Evolutionary conservation across 2,888 invertebrate species (phyloP), one percentile per base, ranked within the genome.

Genomic region (Agapostemon virescens): DNA sequence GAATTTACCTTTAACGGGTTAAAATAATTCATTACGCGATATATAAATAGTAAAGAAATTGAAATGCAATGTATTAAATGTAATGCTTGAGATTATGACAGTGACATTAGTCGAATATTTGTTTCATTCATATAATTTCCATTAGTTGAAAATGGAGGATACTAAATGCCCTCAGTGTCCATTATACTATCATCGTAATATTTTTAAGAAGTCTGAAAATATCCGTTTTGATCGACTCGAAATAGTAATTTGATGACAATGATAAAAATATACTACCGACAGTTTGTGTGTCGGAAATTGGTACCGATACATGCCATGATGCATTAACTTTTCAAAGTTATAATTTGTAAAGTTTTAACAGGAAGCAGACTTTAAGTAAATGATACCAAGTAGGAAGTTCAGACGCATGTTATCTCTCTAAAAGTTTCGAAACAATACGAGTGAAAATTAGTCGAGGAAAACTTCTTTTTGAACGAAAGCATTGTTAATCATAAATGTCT

Each of bases 321-420:
- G 20, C 42, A 66, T 42, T 42, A 55, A 69, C 52, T 26, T 69
- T 20, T 20, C 2, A 20, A 55, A 69, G 52, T 69, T 69, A 26
- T 55, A 55, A 69, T 55, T 52, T 55, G 38, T 55, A 55, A 69
- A 69, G 69, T 69, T 69, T 69, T 20, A 55, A 55, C 55, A 52
- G 23, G n/a, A 52, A 36, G 23, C 23, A 26, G 38, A 69, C 55
- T 36, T 40, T 55, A 55, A 69, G 69, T 38, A 38, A 38, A 55
- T 55, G 55, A 69, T 69, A 55, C 36, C 36, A 52, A 69, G 38
- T 13, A 26, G 38, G 36, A 52, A 36, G 33, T 52, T 55, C 38
- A 26, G 49, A 55, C 49, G 45, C 49, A n/a, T 36, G 68, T 68
- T 49, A 68, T 63, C 63, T 63, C 63, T 63, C 68, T n/a, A 13